Percentiles rank a stretch among this genome's conserved stretches.
Conservation (phyloP, 92 coral and sea anemone species). For the Paramuricea clavata region DNA sequence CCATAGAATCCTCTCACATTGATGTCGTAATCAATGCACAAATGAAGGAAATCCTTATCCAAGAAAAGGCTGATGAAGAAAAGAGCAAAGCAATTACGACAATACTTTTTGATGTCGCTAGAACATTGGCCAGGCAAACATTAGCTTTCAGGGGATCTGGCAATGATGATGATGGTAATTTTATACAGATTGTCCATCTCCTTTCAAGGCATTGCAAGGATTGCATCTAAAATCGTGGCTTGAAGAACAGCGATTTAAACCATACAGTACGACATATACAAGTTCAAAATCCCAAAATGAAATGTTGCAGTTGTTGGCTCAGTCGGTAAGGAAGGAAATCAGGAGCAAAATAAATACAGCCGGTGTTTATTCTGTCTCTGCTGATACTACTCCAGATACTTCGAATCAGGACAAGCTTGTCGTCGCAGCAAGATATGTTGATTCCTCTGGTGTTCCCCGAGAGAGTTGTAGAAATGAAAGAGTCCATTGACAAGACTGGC, state of each 20-base stretch:
- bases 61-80: slow-evolving; percentile 30
- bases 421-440: slow-evolving; percentile 1
- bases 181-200: neutral
- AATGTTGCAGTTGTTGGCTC: slow-evolving; percentile 6
- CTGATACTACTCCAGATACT: slow-evolving; percentile 3
- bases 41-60: slow-evolving; percentile 14
- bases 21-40: slow-evolving; percentile 19
- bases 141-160: slow-evolving; percentile 39
- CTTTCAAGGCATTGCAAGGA: slow-evolving; percentile 31
- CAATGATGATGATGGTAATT: slow-evolving; percentile 30
- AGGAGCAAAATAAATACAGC: neutral
- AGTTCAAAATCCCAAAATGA: slow-evolving; percentile 38
- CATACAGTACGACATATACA: slow-evolving; percentile 9
- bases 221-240: slow-evolving; percentile 2
- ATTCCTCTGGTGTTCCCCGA: neutral
- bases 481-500: slow-evolving; percentile 1
- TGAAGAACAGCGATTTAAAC: slow-evolving; percentile 16
- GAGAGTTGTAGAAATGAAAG: slow-evolving; percentile 1
- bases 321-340: neutral
- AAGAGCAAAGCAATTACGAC: slow-evolving; percentile 15
- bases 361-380: neutral
- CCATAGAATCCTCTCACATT: slow-evolving; percentile 3
- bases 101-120: slow-evolving; percentile 4
- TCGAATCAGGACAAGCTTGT: slow-evolving; percentile 13
- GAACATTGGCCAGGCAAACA: slow-evolving; percentile 1